These are phyloP conservation scores for Amphilophus citrinellus DNA, from an alignment of 2,113 vertebrate genomes.

Conservation along the genomic window DNA sequence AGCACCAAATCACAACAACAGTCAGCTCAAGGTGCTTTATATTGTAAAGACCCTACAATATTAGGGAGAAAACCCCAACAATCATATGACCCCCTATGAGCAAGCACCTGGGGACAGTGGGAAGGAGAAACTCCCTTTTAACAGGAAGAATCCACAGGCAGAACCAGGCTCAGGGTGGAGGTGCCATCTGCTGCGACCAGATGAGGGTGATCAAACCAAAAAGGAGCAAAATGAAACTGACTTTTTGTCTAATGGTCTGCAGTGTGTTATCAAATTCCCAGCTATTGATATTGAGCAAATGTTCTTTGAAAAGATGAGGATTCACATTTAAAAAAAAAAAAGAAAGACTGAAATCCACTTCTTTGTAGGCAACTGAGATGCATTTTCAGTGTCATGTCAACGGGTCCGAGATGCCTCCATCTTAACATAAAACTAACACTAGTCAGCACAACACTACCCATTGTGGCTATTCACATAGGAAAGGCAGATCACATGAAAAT, in stretches of 20 bases:
- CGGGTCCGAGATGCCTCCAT: background rate
- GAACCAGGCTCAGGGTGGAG: background rate
- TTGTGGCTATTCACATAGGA: conserved; percentile 2
- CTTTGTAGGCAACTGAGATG: background rate
- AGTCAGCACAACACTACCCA: conserved; percentile 8
- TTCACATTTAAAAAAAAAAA: too few relatives aligned
- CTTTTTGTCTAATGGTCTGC: too few relatives aligned
- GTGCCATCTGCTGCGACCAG: background rate
- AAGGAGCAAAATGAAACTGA: too few relatives aligned
- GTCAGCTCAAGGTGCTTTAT: background rate
- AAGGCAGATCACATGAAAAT: background rate
- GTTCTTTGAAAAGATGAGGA: too few relatives aligned
- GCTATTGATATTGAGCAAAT: too few relatives aligned
- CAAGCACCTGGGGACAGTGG: background rate
- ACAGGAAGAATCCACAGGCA: background rate
- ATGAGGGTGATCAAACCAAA: too few relatives aligned
- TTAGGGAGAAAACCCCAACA: background rate
- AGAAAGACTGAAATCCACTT: too few relatives aligned
- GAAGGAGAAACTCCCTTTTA: background rate
- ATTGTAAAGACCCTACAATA: background rate
- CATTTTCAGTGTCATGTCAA: background rate
- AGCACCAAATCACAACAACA: background rate
- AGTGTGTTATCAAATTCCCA: too few relatives aligned
- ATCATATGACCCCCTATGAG: background rate
- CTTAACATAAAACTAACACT: background rate